phyloP scores from a whole-genome alignment of 1,140 invertebrate genomes.

The Bactericera cockerelli region DNA sequence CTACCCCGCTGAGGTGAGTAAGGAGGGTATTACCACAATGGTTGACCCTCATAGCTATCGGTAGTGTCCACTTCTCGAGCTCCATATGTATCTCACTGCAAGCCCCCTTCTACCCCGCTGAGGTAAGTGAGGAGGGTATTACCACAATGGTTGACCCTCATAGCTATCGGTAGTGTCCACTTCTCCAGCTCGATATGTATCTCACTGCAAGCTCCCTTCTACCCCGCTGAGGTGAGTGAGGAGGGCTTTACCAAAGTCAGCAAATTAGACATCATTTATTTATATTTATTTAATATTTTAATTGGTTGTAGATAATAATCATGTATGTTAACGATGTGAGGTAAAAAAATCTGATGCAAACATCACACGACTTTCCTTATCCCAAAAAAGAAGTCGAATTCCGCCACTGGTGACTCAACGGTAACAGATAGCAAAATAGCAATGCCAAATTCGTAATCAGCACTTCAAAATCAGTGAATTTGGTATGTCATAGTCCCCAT shows the following conservation, averaged over 20 bases:
- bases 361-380: too few relatives aligned
- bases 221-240: slow-evolving; percentile 32
- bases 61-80: background rate
- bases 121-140: background rate
- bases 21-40: slow-evolving; percentile 11
- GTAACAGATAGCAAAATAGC: too few relatives aligned
- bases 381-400: too few relatives aligned
- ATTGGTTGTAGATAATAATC: background rate
- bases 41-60: background rate
- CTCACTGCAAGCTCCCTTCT: slow-evolving; percentile 41
- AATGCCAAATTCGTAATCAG: too few relatives aligned
- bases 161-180: slow-evolving; percentile 37
- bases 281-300: background rate
- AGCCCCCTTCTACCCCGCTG: background rate
- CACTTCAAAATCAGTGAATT: too few relatives aligned
- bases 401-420: too few relatives aligned
- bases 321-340: background rate
- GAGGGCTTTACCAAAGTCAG: slow-evolving; percentile 27
- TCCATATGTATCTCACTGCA: too few relatives aligned
- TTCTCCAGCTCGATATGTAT: slow-evolving; percentile 39
- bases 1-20: background rate
- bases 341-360: too few relatives aligned
- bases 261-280: background rate
- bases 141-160: slow-evolving; percentile 34
- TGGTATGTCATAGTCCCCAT: too few relatives aligned